Evolutionary conservation across 2,797 vertebrate species (phyloP), one percentile per base, ranked within the genome.

Genomic region (Myotis daubentonii): DNA sequence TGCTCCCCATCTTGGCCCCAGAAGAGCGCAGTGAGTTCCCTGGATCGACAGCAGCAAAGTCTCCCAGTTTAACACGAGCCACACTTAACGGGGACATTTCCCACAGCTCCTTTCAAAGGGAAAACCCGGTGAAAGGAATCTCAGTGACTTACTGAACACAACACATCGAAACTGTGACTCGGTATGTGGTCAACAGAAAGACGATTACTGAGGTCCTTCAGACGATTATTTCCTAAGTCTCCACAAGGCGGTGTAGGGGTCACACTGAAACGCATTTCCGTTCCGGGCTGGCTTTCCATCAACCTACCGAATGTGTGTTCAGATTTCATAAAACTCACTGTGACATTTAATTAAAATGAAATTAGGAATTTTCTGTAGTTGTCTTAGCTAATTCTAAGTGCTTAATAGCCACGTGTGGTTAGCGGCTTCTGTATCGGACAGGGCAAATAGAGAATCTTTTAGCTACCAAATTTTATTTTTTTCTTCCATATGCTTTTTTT

Each of bases 271-370:
- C 55, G 25, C 55, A 25, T 78, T 15, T 74, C 47, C 30, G 38
- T 68, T 86, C 65, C 4, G 36, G 55, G n/a, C 12, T 90, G 84
- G 8, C 22, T 72, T 96, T 93, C 88, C 74, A 93, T 38, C 17
- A 49, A 83, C 13, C 38, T 82, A 25, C 23, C 65, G 62, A 71
- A 51, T 86, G 22, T 87, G 22, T 75, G 79, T 25, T 25, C 76
- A 81, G 12, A 71, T 30, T 51, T 85, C 47, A 81, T 68, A 30
- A 70, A 76, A 87, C 60, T 92, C 80, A 70, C 8, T 57, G 60
- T 20, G 9, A 87, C 6, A 13, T 36, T 86, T 62, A 72, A 12
- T 89, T 57, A 11, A 57, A 57, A 57, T 23, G 22, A 57, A 87
- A 44, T 60, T 76, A 65, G 74, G 76, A 89, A 68, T 89, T 66